Evolutionary conservation across 1,140 invertebrate species (phyloP).

Genomic region (Schlechtendalia chinensis): DNA sequence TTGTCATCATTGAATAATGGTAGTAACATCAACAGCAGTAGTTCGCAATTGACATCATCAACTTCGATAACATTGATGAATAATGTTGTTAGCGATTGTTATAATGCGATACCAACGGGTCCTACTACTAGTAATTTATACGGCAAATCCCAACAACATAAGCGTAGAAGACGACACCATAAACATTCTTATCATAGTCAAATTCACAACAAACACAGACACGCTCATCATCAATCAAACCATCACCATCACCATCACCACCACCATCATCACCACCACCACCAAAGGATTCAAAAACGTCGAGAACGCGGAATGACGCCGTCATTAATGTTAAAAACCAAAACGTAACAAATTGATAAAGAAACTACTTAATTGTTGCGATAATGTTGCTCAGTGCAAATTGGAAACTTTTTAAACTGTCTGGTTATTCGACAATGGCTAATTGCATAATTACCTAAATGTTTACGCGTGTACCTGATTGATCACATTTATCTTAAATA

Average conservation of each 20-base stretch:
- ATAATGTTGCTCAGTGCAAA: background rate
- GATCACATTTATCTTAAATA: constrained; percentile 23
- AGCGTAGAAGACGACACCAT: background rate
- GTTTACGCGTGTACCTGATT: constrained; percentile 32
- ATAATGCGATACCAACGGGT: background rate
- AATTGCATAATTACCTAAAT: constrained; percentile 7
- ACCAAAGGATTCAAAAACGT: constrained; percentile 1
- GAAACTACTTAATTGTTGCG: background rate
- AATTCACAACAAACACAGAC: constrained; percentile 11
- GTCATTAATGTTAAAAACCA: background rate
- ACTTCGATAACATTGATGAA: constrained; percentile 20
- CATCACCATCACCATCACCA: background rate
- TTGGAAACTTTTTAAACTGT: background rate
- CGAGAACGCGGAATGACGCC: background rate
- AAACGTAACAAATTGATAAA: background rate
- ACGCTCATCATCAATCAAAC: background rate
- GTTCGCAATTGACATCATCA: background rate
- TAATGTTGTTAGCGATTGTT: background rate
- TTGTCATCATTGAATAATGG: constrained; percentile 66
- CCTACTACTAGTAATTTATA: background rate
- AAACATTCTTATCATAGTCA: constrained; percentile 31
- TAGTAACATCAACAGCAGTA: background rate
- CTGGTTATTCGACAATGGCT: background rate
- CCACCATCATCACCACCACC: background rate
- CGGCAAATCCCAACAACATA: constrained; percentile 25